Evolutionary conservation across 2,888 invertebrate genomes (phyloP).

Genomic region (Euzetes globulus): DNA sequence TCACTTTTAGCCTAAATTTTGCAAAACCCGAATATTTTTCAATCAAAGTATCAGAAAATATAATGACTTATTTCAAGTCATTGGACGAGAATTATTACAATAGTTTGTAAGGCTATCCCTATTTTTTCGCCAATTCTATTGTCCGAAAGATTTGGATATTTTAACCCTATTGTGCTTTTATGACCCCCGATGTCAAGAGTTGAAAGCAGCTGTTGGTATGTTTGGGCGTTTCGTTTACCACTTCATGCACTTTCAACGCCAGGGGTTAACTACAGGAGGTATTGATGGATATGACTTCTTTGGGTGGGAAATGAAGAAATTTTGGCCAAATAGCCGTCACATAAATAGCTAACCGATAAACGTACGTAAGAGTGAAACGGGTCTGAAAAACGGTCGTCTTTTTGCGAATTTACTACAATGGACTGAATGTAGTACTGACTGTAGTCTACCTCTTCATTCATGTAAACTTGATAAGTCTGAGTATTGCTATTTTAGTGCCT

Average conservation of each 20-base stretch:
- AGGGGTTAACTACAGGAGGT: constrained; percentile 28
- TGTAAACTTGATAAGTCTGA: constrained; percentile 6
- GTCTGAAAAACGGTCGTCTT: constrained; percentile 7
- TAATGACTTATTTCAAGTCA: constrained; percentile 28
- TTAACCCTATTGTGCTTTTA: constrained; percentile 27
- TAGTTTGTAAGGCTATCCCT: constrained; percentile 28
- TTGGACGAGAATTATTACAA: constrained; percentile 10
- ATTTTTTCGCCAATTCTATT: not conserved
- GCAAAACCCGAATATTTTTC: not conserved
- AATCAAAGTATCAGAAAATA: not conserved
- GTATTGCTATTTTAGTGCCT: constrained; percentile 20
- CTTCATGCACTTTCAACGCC: constrained; percentile 29
- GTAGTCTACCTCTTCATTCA: constrained; percentile 25
- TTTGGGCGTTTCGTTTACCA: constrained; percentile 29
- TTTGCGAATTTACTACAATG: constrained; percentile 31
- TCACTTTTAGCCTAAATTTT: not conserved
- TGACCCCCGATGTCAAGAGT: constrained; percentile 25
- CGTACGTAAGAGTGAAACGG: not conserved
- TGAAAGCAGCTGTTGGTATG: constrained; percentile 29
- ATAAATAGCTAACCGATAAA: not conserved
- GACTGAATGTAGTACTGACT: not conserved
- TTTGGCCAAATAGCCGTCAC: constrained; percentile 17
- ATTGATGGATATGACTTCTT: constrained; percentile 26
- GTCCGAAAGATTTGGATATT: constrained; percentile 1
- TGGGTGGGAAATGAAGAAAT: constrained; percentile 30